Evolutionary conservation across 2,888 invertebrate species (phyloP), one percentile per base, ranked within the genome.

Genomic region (Chloroclysta siterata): DNA sequence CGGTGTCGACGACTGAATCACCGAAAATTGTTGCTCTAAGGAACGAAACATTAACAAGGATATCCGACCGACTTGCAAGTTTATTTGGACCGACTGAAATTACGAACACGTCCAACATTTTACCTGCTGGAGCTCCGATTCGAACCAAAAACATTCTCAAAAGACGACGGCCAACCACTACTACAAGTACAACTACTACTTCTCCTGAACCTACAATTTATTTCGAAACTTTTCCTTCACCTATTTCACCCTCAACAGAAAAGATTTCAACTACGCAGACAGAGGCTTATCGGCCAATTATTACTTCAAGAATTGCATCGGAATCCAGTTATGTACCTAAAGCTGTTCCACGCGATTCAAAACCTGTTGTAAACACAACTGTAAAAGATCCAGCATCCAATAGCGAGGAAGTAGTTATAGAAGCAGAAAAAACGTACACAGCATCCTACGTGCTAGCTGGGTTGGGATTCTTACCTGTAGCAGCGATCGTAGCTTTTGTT

Each of bases 371-470:
- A 1, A 89, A 87, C 53, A 72, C 72, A 36, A 88, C 87, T 8
- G 73, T 74, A 52, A 72, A 74, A 59, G 77, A 81, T 55, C 60
- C 75, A 63, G 60, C 70, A n/a, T 75, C 82, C 41, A 84, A 83
- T 60, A 91, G 91, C 62, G 93, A 93, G 67, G 94, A 94, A 71
- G 94, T 94, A 2, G 89, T 93, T 0, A 88, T 94, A 64, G 94
- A 94, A 82, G 93, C 93, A 73, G 91, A 94, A 41, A 94, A 95
- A 50, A 93, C 94, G 50, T 94, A 94, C 71, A 90, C 94, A 58
- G 94, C 94, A 0, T 94, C 94, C 0, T 94, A 95, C 69, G 94
- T 95, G 6, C 81, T 95, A 71, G 94, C 94, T 57, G 95, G 94
- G 0, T 82, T 95, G 52, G 95, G 95, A 8, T 93, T 95, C 72